Evolutionary conservation across 2,797 vertebrate genomes (phyloP).

Genomic region (Emys orbicularis): DNA sequence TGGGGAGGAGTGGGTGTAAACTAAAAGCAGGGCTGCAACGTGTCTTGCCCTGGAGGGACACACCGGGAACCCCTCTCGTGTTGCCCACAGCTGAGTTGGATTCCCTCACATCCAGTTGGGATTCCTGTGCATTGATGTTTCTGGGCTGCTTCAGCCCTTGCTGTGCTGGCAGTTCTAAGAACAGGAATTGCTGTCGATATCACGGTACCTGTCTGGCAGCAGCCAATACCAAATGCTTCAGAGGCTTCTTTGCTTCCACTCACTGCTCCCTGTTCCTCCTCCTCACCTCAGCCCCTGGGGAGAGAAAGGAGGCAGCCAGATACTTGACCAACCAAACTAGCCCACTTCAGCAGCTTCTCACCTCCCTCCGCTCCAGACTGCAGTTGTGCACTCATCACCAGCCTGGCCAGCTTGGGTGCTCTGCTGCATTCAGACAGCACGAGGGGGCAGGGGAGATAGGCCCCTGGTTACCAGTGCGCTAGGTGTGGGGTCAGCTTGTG

Average conservation of each 20-base stretch:
- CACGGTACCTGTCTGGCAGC: neutral
- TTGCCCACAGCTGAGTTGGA: neutral
- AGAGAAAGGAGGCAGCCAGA: neutral
- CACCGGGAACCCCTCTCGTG: neutral
- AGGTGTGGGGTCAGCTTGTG: neutral
- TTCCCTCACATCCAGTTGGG: neutral
- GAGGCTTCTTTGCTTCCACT: neutral
- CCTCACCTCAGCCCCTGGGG: neutral
- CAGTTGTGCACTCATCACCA: neutral
- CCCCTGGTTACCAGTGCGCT: neutral
- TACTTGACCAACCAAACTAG: neutral
- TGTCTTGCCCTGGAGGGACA: neutral
- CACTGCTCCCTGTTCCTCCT: neutral
- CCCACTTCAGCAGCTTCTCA: neutral
- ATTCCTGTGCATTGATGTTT: neutral
- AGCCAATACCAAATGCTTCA: neutral
- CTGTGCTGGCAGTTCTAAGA: neutral
- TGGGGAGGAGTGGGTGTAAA: neutral
- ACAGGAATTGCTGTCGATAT: neutral
- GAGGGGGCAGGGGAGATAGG: neutral
- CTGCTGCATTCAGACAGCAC: neutral
- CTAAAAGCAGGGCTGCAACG: too few species aligned
- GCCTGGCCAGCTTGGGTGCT: neutral
- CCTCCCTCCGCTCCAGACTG: neutral
- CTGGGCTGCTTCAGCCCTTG: neutral